Conservation (phyloP, 1,140 invertebrate genomes). For the Drosophila repleta region DNA sequence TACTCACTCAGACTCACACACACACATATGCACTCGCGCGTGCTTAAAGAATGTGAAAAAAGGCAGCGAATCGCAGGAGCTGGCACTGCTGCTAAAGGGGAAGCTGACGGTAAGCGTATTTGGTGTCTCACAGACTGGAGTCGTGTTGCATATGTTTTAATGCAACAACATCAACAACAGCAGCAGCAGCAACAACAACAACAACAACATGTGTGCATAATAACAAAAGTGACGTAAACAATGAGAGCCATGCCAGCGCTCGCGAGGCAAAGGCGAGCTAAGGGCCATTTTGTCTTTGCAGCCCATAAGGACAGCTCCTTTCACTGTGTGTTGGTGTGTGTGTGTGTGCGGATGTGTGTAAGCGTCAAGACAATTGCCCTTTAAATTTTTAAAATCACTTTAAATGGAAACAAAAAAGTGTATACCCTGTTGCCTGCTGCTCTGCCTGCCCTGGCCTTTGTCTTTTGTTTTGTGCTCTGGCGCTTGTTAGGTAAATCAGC, state of each 20-base stretch:
- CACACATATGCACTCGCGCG: constrained; percentile 7
- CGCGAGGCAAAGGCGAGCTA: constrained; percentile 56
- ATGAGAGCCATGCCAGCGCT: constrained; percentile 54
- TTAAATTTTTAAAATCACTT: constrained; percentile 82
- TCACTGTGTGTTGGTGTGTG: constrained; percentile 14
- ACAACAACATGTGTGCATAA: constrained; percentile 53
- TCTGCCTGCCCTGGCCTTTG: constrained; percentile 28
- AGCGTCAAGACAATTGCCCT: constrained; percentile 75
- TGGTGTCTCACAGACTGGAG: constrained; percentile 32
- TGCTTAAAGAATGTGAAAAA: constrained; percentile 14
- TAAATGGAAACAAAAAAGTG: constrained; percentile 81
- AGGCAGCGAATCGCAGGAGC: constrained; percentile 17
- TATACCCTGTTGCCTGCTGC: constrained; percentile 23
- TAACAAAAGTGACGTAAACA: constrained; percentile 76
- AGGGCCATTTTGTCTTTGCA: constrained; percentile 52
- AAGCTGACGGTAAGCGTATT: constrained; percentile 51
- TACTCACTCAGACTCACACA: constrained; percentile 7
- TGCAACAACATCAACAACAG: constrained; percentile 37
- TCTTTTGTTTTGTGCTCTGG: constrained; percentile 62
- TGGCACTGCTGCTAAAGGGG: constrained; percentile 24
- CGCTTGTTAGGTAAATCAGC: constrained; percentile 80
- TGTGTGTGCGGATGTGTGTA: constrained; percentile 32
- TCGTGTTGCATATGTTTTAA: constrained; percentile 70
- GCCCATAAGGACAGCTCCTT: constrained; percentile 37
- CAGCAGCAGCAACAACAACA: constrained; percentile 32